Conservation (phyloP, 1,140 invertebrate genomes). For the Centruroides sculpturatus region DNA sequence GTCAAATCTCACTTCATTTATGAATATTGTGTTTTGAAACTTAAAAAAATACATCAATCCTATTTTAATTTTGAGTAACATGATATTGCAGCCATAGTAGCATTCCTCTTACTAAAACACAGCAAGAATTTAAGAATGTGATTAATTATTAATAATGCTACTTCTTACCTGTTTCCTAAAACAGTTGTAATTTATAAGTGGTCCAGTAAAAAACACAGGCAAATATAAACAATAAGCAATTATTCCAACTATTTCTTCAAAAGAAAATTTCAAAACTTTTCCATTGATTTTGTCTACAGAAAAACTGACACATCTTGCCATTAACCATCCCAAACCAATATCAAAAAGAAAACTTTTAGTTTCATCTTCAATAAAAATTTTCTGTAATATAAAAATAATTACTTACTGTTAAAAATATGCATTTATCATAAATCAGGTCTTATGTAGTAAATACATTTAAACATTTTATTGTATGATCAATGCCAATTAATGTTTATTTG, state of each 20-base stretch:
- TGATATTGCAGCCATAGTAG: too few species aligned
- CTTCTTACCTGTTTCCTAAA: slow-evolving; percentile 11
- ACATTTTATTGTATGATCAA: too few species aligned
- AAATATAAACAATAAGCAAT: slow-evolving; percentile 18
- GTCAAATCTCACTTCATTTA: too few species aligned
- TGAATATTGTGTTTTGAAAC: too few species aligned
- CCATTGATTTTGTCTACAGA: slow-evolving; percentile 13
- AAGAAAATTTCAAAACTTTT: neutral
- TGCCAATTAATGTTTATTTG: too few species aligned
- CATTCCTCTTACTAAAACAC: too few species aligned
- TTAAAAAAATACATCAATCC: too few species aligned
- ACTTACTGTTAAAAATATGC: too few species aligned
- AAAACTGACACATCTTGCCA: slow-evolving; percentile 16
- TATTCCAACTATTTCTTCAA: neutral
- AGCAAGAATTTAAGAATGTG: too few species aligned
- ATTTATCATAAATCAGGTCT: too few species aligned
- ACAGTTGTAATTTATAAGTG: slow-evolving; percentile 11
- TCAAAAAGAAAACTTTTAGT: slow-evolving; percentile 16
- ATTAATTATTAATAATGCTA: neutral
- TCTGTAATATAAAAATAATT: neutral
- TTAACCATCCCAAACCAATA: slow-evolving; percentile 17
- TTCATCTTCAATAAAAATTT: neutral
- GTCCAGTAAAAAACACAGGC: slow-evolving; percentile 17
- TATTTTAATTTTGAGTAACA: too few species aligned
- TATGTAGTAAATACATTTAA: too few species aligned